Conservation (phyloP, 2,888 invertebrate species). For the Pherbina coryleti region DNA sequence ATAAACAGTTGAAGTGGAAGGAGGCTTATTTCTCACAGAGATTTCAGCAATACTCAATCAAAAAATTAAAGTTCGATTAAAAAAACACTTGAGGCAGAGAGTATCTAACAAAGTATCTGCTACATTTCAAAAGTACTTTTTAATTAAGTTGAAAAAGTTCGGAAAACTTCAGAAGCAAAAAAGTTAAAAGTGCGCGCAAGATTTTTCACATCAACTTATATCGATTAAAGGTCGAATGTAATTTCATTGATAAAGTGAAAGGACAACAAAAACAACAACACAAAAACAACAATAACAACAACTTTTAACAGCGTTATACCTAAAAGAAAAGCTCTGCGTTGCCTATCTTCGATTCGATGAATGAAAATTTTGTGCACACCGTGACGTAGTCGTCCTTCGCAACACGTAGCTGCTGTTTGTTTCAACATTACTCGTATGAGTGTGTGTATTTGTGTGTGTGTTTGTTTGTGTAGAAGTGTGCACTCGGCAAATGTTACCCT, state of each 20-base stretch:
- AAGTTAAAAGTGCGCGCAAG: background rate
- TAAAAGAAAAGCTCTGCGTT: background rate
- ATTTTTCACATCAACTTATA: background rate
- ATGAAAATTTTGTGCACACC: slow-evolving; percentile 3
- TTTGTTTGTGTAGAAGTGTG: background rate
- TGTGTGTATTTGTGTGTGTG: slow-evolving; percentile 11
- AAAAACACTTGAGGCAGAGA: too few species aligned
- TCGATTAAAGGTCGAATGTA: background rate
- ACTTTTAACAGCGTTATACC: background rate
- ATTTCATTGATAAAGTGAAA: slow-evolving; percentile 40
- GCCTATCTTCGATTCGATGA: background rate
- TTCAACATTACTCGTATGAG: background rate
- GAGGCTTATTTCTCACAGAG: background rate
- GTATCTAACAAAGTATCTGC: background rate
- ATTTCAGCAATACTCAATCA: background rate
- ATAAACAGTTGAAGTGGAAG: slow-evolving; percentile 1
- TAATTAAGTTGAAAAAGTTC: background rate
- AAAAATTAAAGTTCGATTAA: background rate
- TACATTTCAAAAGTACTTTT: background rate
- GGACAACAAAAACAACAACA: slow-evolving; percentile 28
- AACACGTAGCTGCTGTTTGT: slow-evolving; percentile 12
- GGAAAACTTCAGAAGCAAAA: background rate
- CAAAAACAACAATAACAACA: background rate
- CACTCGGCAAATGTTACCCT: background rate
- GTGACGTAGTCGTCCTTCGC: slow-evolving; percentile 10